Conservation (phyloP, 2,113 vertebrate genomes). For the Crotalus helleri region DNA sequence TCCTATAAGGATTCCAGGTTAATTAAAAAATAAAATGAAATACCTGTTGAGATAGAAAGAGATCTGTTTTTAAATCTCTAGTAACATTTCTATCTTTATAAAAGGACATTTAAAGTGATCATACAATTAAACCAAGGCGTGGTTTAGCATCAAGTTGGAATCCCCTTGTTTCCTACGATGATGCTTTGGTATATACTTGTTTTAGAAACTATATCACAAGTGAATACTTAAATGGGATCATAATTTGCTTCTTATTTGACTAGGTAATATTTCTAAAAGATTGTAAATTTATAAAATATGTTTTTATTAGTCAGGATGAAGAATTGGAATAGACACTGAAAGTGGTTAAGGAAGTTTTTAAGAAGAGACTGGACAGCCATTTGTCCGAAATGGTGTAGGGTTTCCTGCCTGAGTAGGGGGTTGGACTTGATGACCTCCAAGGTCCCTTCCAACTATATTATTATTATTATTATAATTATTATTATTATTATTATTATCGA, state of each 20-base stretch:
- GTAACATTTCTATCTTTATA: background rate
- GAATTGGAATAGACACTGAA: background rate
- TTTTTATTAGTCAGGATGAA: background rate
- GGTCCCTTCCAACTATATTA: too few relatives aligned
- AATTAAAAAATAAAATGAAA: background rate
- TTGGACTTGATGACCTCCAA: too few relatives aligned
- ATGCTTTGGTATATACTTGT: background rate
- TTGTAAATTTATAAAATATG: constrained; percentile 30
- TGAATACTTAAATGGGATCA: constrained; percentile 39
- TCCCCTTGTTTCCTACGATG: background rate
- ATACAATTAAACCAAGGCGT: background rate
- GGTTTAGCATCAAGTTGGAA: background rate
- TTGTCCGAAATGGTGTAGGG: too few relatives aligned
- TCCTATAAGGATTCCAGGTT: background rate
- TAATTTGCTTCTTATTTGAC: background rate
- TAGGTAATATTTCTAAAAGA: constrained; percentile 36
- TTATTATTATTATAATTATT: too few relatives aligned
- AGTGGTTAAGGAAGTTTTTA: background rate
- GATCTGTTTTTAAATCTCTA: background rate
- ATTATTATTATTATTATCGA: too few relatives aligned
- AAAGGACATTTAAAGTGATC: background rate
- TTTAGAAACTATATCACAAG: constrained; percentile 8
- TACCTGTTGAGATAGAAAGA: background rate
- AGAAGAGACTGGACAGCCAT: too few relatives aligned
- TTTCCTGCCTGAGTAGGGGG: too few relatives aligned